Evolutionary conservation across 2,888 invertebrate genomes (phyloP).

Genomic region (Zelleria hepariella): DNA sequence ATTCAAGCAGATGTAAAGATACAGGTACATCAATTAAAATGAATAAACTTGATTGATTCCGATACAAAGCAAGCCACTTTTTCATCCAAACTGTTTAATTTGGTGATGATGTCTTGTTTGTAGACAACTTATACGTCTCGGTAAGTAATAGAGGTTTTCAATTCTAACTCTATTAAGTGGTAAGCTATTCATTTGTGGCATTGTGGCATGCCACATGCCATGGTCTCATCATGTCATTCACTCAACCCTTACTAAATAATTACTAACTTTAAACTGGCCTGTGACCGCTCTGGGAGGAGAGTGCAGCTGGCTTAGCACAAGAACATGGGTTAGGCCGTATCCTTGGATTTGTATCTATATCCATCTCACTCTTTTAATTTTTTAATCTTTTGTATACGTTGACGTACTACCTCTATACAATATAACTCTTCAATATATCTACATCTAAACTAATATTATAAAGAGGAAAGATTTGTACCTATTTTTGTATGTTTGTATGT

Average conservation of each 20-base stretch:
- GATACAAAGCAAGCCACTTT: constrained; percentile 44
- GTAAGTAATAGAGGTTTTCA: neutral
- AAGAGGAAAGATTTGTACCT: too few species aligned
- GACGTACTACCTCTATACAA: too few species aligned
- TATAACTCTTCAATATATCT: too few species aligned
- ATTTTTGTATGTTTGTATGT: too few species aligned
- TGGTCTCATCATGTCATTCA: constrained; percentile 23
- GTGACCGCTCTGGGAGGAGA: too few species aligned
- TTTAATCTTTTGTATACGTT: too few species aligned
- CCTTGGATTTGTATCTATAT: too few species aligned
- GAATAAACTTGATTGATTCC: constrained; percentile 52
- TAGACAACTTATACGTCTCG: constrained; percentile 51
- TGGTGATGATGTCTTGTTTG: constrained; percentile 46
- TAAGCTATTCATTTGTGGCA: neutral
- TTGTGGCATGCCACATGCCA: neutral
- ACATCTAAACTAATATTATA: too few species aligned
- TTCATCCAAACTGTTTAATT: constrained; percentile 44
- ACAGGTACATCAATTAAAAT: constrained; percentile 45
- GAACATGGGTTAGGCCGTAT: too few species aligned
- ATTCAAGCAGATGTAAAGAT: constrained; percentile 8
- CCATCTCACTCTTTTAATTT: too few species aligned
- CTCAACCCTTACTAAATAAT: neutral
- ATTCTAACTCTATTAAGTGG: neutral
- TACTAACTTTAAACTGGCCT: too few species aligned
- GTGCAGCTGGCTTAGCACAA: too few species aligned